These are phyloP conservation scores for Camponotus vicinus DNA, from an alignment of 1,140 invertebrate genomes.

Conservation along the genomic window DNA sequence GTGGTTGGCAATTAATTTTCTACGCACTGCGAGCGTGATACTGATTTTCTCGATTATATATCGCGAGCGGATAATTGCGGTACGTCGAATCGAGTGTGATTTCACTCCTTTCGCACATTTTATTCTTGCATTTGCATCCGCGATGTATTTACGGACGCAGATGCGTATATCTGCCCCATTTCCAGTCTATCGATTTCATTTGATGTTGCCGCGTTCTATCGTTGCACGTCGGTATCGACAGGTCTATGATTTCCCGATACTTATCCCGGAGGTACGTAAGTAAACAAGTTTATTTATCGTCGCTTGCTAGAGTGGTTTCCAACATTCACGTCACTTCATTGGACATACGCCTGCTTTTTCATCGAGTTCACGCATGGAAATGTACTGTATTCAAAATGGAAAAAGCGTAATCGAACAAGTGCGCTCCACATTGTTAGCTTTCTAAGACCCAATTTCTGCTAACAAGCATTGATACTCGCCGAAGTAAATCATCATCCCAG, in stretches of 20 bases:
- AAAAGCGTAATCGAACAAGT: constrained; percentile 25
- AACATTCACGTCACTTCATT: constrained; percentile 15
- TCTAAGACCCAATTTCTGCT: constrained; percentile 41
- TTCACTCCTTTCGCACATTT: constrained; percentile 52
- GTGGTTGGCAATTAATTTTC: not conserved
- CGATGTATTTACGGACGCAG: not conserved
- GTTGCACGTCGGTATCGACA: constrained; percentile 31
- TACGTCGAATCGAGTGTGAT: constrained; percentile 37
- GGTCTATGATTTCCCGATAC: constrained; percentile 43
- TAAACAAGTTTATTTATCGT: constrained; percentile 52
- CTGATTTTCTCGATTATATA: not conserved
- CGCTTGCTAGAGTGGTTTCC: constrained; percentile 3
- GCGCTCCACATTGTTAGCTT: constrained; percentile 26
- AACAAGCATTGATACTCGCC: not conserved
- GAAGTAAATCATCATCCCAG: constrained; percentile 26
- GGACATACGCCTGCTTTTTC: constrained; percentile 10
- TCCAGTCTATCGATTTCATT: constrained; percentile 40
- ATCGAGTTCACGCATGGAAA: constrained; percentile 16
- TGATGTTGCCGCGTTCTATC: constrained; percentile 25
- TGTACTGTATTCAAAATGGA: constrained; percentile 5
- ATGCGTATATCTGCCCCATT: constrained; percentile 24
- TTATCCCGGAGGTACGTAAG: constrained; percentile 19
- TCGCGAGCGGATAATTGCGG: not conserved
- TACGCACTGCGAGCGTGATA: not conserved
- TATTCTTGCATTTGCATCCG: not conserved